Evolutionary conservation across 2,888 invertebrate species (phyloP), one percentile per base, ranked within the genome.

Genomic region (Euclidia mi): DNA sequence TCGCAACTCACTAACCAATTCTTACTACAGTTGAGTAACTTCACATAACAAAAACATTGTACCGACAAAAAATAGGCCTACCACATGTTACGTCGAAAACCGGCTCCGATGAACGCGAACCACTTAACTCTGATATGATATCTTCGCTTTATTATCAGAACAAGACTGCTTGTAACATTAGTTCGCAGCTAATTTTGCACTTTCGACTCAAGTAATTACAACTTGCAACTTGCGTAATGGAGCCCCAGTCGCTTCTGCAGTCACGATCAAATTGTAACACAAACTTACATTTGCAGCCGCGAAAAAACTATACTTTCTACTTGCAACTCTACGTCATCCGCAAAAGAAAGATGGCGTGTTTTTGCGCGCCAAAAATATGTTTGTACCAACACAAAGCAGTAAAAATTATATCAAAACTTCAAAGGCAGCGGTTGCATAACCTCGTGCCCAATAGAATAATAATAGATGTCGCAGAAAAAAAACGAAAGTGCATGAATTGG

Each of bases 321-420:
- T 73, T 57, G 41, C 55, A 62, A 71, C 78, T 65, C 62, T 84
- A 71, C 17, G 10, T 0, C 11, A 1, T 28, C 17, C 18, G 14
- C 34, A n/a, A 56, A 82, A 67, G 64, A 55, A 57, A 50, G 29
- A 71, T 65, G 57, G 37, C 56, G 15, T 3, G 42, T 65, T 43
- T 35, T 35, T 20, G 42, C 53, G 49, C n/a, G 72, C 47, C 65
- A 68, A 68, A 32, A 44, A 1, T 53, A 62, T 64, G 51, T 6
- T 57, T 71, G 82, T 71, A 48, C 48, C 57, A 76, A 82, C 79
- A 88, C 87, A 89, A 90, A 89, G 87, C 87, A 85, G 82, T 87
- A 90, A 93, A 93, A 94, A 94, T 94, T 89, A 93, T 94, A 94
- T 93, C 92, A 94, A 94, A 93, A 91, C 90, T 89, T 85, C 85